Conservation (phyloP, 2,888 invertebrate genomes). For the Cheiracanthium punctorium region DNA sequence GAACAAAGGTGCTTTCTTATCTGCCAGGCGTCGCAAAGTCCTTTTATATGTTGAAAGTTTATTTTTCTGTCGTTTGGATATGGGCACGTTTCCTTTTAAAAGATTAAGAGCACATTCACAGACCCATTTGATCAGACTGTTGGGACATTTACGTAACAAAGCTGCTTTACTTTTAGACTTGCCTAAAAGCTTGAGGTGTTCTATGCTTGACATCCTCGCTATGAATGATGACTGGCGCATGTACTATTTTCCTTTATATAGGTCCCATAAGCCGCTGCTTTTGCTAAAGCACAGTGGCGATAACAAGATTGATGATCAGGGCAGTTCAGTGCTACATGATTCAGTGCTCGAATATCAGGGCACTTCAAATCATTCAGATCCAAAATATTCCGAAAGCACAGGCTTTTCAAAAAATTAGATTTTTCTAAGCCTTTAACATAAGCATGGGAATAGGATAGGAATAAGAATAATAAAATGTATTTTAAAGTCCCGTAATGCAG, state of each 20-base stretch:
- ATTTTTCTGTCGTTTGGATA: not conserved
- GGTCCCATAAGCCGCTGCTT: not conserved
- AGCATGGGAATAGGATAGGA: not conserved
- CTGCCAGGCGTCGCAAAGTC: slow-evolving; percentile 14
- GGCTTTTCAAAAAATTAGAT: not conserved
- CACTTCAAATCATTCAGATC: not conserved
- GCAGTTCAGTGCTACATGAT: not conserved
- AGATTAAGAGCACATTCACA: slow-evolving; percentile 47
- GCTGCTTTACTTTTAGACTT: slow-evolving; percentile 8
- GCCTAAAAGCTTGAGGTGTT: slow-evolving; percentile 10
- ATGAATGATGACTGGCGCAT: not conserved
- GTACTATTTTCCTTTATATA: not conserved
- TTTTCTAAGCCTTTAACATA: slow-evolving; percentile 3
- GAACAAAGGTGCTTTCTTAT: slow-evolving; percentile 21
- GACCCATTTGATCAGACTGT: slow-evolving; percentile 13
- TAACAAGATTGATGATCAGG: not conserved
- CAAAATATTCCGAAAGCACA: not conserved
- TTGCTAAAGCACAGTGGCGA: not conserved
- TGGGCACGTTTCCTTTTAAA: slow-evolving; percentile 20
- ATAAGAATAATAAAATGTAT: not conserved
- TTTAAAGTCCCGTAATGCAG: not conserved
- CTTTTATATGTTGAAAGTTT: slow-evolving; percentile 14
- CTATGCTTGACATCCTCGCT: not conserved
- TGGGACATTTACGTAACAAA: slow-evolving; percentile 3
- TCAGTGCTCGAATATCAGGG: not conserved